Percentiles rank a stretch among this genome's conserved stretches.
These are phyloP conservation scores for Pseudococcus jackbeardsleyi DNA, from an alignment of 2,888 invertebrate genomes.

Conservation along the genomic window DNA sequence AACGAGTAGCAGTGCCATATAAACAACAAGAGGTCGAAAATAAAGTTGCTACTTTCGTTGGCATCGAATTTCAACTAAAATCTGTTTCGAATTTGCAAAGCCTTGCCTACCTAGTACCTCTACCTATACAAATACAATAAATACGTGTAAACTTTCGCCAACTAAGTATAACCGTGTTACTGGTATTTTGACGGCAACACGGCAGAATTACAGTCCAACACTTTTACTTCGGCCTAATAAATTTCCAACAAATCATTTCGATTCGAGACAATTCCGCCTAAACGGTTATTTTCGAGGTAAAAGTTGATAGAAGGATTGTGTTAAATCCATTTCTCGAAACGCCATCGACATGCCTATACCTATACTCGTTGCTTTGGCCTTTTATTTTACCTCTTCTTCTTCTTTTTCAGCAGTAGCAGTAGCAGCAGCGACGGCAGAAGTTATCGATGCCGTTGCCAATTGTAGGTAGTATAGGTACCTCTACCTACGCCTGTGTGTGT, in stretches of 20 bases:
- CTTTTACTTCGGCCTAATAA: not conserved
- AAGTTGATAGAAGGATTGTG: not conserved
- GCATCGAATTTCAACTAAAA: slow-evolving; percentile 1
- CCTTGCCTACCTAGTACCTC: not conserved
- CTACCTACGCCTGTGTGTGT: no score
- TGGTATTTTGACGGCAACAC: not conserved
- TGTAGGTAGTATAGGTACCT: no score
- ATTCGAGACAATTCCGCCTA: not conserved
- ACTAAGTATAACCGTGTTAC: not conserved
- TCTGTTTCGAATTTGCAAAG: not conserved
- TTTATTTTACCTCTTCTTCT: not conserved
- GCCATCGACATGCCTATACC: not conserved
- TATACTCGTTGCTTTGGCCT: not conserved
- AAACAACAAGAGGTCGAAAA: slow-evolving; percentile 1
- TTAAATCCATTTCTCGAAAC: not conserved
- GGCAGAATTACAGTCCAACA: not conserved
- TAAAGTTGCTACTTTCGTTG: not conserved
- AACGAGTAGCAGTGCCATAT: not conserved
- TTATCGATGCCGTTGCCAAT: not conserved
- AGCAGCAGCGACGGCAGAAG: no score
- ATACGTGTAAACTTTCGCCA: slow-evolving; percentile 14
- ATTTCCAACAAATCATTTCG: slow-evolving; percentile 26
- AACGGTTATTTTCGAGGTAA: not conserved
- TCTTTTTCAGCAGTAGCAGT: no score
- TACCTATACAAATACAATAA: not conserved